Conservation (phyloP, 1,140 invertebrate species). For the Argopecten irradians region DNA sequence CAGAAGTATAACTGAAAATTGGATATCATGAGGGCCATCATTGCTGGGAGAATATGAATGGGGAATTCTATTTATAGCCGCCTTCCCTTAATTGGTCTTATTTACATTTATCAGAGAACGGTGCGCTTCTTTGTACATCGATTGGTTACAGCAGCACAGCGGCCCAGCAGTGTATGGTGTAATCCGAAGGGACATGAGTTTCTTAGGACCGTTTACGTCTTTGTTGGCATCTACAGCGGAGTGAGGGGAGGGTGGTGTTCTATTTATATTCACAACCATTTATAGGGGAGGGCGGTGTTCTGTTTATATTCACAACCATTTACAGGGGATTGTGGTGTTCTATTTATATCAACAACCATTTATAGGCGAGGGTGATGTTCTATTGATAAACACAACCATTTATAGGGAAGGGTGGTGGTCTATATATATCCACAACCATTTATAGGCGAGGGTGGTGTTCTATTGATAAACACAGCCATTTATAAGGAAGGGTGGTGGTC, state of each 20-base stretch:
- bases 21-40: slow-evolving; percentile 20
- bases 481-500: no score
- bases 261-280: neutral
- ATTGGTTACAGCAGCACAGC: neutral
- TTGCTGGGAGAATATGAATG: slow-evolving; percentile 8
- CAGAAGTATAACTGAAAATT: slow-evolving; percentile 12
- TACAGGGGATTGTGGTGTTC: no score
- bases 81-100: neutral
- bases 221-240: neutral
- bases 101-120: slow-evolving; percentile 18
- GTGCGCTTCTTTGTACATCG: neutral
- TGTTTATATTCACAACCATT: no score
- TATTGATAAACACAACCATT: no score
- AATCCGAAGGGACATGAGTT: neutral
- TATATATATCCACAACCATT: no score
- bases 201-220: neutral
- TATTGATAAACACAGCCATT: no score
- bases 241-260: neutral
- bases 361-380: no score
- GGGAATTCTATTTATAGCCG: neutral
- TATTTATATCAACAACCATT: no score
- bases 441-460: no score
- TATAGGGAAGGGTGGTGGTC: no score
- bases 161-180: neutral
- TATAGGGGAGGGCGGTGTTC: no score